Base-by-base conservation (phyloP, 2,888 invertebrate genomes). In the Ischnura elegans region DNA sequence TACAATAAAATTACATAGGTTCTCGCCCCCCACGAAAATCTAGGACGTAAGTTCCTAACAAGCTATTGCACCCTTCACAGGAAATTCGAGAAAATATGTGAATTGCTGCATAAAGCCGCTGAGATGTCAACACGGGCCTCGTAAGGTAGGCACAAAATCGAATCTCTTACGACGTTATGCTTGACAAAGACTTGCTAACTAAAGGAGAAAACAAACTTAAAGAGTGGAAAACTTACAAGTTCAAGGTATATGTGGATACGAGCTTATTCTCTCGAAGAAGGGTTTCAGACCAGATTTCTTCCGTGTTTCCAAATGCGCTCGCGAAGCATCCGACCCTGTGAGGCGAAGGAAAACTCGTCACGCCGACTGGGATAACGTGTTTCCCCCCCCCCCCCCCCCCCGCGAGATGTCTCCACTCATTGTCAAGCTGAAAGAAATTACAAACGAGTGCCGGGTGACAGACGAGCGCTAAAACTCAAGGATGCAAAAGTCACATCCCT, bases 381-480 rank as follows among this genome's bases (percentile, higher is more conserved):
- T 36, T 76, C 16, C 36, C 10, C 29, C 10, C 76, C 76, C 29
- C 8, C 29, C 16, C 36, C 16, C 36, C 10, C 29, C 10, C 76
- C 76, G 76, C 8, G 29, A 76, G 76, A 36, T 76, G 76, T 76
- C 76, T 36, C 36, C 76, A 10, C 36, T 36, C 1, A 76, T 76
- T 76, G 76, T 76, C 13, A 13, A 76, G 76, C 76, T 29, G 13
- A 76, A 76, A 76, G 76, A 76, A 76, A 76, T 76, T 76, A 76
- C 29, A 36, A 19, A 76, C 76, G 76, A 76, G 76, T 76, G 76
- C 25, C 10, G 76, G 36, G 76, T 76, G 76, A 76, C 76, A 36
- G 76, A 36, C 76, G 76, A 16, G 76, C 36, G 76, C 76, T n/a
- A 36, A 10, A 76, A 76, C 76, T 76, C 36, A 8, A 36, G 36